Percentiles rank a stretch among this genome's conserved stretches.
Conservation (phyloP, 1,140 invertebrate genomes). For the Papilio xuthus region DNA sequence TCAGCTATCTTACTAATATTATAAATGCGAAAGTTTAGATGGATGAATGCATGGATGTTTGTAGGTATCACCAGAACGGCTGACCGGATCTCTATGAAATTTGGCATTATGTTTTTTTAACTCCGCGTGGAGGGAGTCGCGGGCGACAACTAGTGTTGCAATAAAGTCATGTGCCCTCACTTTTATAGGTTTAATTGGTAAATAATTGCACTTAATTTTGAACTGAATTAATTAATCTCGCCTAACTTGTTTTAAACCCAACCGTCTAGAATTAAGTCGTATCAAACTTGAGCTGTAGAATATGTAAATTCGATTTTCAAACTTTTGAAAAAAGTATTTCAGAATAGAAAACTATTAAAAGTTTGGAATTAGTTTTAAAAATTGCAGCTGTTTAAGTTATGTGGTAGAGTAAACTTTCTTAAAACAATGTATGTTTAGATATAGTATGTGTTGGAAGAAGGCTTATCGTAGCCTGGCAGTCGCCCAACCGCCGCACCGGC, state of each 20-base stretch:
- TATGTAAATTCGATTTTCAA: slow-evolving; percentile 29
- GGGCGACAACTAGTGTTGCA: no score
- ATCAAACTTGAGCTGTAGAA: slow-evolving; percentile 24
- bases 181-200: not conserved
- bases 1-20: no score
- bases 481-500: slow-evolving; percentile 51
- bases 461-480: slow-evolving; percentile 63
- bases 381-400: slow-evolving; percentile 41
- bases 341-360: slow-evolving; percentile 23
- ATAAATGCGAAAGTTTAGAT: no score
- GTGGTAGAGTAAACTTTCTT: slow-evolving; percentile 26
- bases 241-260: slow-evolving; percentile 16
- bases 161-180: no score
- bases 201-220: not conserved
- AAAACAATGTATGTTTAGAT: slow-evolving; percentile 38
- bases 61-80: no score
- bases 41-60: no score
- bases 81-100: no score
- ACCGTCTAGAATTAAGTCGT: slow-evolving; percentile 26
- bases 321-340: slow-evolving; percentile 23
- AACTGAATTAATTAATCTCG: not conserved
- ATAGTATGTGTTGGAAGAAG: slow-evolving; percentile 42
- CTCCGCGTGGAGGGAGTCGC: no score
- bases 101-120: no score
- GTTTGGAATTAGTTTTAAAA: slow-evolving; percentile 34